Evolutionary conservation across 1,140 invertebrate species (phyloP).

Genomic region (Trachymyrmex septentrionalis): DNA sequence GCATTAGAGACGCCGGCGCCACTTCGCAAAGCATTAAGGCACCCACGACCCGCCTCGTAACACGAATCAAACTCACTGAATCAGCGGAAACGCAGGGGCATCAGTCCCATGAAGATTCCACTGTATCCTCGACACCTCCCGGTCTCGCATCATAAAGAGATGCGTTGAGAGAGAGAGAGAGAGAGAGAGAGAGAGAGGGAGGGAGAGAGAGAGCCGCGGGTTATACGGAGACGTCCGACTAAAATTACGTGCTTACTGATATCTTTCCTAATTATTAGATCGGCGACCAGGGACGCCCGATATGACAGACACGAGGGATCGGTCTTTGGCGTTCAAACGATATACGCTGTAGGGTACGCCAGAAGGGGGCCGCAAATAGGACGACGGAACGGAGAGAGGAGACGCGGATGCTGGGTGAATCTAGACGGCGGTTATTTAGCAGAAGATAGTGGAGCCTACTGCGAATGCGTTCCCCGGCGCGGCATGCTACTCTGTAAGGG

Average conservation of each 20-base stretch:
- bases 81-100: constrained; percentile 55
- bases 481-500: constrained; percentile 69
- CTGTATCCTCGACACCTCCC: constrained; percentile 41
- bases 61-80: constrained; percentile 61
- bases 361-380: constrained; percentile 25
- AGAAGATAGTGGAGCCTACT: constrained; percentile 69
- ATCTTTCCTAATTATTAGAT: constrained; percentile 71
- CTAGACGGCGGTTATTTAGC: constrained; percentile 80
- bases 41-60: constrained; percentile 51
- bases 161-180: background rate
- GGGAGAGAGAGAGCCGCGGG: constrained; percentile 14
- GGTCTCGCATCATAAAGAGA: constrained; percentile 16
- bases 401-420: constrained; percentile 65
- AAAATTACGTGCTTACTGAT: constrained; percentile 59
- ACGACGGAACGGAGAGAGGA: constrained; percentile 23
- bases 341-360: constrained; percentile 50
- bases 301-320: constrained; percentile 14
- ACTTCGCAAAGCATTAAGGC: constrained; percentile 55
- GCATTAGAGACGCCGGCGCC: constrained; percentile 64
- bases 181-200: background rate
- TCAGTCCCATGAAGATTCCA: constrained; percentile 34
- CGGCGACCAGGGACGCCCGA: constrained; percentile 43
- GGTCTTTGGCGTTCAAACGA: constrained; percentile 31
- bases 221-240: constrained; percentile 39
- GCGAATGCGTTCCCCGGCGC: constrained; percentile 57